Percentiles rank a stretch among this genome's conserved stretches.
Evolutionary conservation across 1,140 invertebrate species (phyloP).

Genomic region (Pseudomyrmex flavicornis): DNA sequence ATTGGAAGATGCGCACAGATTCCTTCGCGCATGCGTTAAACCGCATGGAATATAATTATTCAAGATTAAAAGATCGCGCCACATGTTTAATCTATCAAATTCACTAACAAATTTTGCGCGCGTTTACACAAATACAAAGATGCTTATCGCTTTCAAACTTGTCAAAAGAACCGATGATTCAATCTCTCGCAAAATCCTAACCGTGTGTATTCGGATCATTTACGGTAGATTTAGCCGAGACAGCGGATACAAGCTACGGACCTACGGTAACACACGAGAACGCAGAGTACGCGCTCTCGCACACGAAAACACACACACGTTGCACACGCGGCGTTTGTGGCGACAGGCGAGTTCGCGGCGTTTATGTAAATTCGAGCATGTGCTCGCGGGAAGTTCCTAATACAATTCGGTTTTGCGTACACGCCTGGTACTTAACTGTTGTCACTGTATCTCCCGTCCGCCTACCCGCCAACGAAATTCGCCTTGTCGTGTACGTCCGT

Average conservation of each 20-base stretch:
- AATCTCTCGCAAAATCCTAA: conserved; percentile 8
- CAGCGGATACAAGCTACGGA: conserved; percentile 35
- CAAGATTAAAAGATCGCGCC: conserved; percentile 44
- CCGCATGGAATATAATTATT: conserved; percentile 63
- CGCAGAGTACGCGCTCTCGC: background rate
- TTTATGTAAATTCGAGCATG: conserved; percentile 80
- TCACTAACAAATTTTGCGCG: conserved; percentile 2
- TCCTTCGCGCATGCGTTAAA: background rate
- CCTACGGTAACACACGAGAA: conserved; percentile 42
- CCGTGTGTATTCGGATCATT: conserved; percentile 34
- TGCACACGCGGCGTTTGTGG: conserved; percentile 50
- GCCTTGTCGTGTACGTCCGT: conserved; percentile 45
- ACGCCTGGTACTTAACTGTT: conserved; percentile 76
- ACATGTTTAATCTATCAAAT: conserved; percentile 33
- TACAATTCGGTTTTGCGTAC: conserved; percentile 81
- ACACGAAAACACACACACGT: background rate
- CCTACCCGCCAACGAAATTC: conserved; percentile 55
- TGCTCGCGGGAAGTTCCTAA: conserved; percentile 78
- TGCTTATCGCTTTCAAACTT: background rate
- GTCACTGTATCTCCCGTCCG: conserved; percentile 57
- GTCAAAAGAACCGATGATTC: background rate
- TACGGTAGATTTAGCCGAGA: conserved; percentile 42
- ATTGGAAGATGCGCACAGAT: conserved; percentile 58
- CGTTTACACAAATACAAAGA: background rate
- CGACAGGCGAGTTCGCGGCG: conserved; percentile 69